A percentile compares a stretch with the other conserved stretches of the same genome.
Conservation (phyloP, 2,113 vertebrate genomes). For the Lepisosteus osseus region DNA sequence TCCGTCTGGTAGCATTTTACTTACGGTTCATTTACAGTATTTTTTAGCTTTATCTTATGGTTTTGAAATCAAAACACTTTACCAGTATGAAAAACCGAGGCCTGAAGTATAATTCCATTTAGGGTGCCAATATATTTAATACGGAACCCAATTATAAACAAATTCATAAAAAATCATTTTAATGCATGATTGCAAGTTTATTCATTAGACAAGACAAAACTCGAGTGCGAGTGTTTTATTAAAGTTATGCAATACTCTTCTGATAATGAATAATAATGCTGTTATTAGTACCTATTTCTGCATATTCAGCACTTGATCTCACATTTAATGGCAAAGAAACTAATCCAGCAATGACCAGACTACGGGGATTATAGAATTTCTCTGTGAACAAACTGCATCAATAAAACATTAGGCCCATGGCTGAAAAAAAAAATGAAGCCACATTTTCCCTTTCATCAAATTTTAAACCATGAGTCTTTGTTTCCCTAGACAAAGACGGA, state of each 20-base stretch:
- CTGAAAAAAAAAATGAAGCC: too few relatives aligned
- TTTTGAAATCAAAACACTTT: not conserved
- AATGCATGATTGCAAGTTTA: not conserved
- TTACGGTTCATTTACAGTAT: not conserved
- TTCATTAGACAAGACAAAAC: not conserved
- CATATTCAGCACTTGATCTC: not conserved
- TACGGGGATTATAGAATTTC: conserved; percentile 2
- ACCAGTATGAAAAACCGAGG: not conserved
- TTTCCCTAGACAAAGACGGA: too few relatives aligned
- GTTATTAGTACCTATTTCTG: conserved; percentile 3
- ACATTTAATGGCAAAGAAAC: conserved; percentile 1
- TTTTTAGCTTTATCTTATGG: not conserved
- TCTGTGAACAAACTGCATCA: not conserved
- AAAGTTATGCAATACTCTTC: not conserved
- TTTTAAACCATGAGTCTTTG: too few relatives aligned
- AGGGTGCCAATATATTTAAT: not conserved
- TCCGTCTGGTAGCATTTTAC: not conserved
- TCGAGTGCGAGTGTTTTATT: not conserved
- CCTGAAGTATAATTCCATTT: not conserved
- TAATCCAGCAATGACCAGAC: not conserved
- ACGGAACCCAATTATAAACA: too few relatives aligned
- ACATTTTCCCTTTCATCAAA: too few relatives aligned
- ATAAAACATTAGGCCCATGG: not conserved
- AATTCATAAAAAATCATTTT: not conserved
- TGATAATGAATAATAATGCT: conserved; percentile 2